Percentiles rank a stretch among this genome's conserved stretches.
Conservation (phyloP, 2,797 vertebrate genomes). For the Australoheros facetus region DNA sequence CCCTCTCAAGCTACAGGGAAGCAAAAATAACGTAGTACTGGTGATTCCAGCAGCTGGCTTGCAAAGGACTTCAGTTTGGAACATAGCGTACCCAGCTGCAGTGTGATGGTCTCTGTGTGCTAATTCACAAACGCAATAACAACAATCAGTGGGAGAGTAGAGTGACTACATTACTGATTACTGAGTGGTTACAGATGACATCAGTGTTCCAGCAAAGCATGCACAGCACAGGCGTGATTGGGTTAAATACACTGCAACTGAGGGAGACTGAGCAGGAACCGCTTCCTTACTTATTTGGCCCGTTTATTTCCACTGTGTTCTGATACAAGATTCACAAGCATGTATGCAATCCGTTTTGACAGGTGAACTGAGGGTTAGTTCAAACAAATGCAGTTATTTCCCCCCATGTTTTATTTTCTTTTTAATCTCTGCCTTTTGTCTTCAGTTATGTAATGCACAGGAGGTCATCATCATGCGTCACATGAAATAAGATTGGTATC, state of each 20-base stretch:
- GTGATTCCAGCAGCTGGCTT: constrained; percentile 10
- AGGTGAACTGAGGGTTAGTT: not conserved
- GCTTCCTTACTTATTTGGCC: not conserved
- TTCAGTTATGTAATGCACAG: too few relatives aligned
- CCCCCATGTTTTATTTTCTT: too few relatives aligned
- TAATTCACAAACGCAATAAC: not conserved
- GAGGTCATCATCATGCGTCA: too few relatives aligned
- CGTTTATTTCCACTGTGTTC: not conserved
- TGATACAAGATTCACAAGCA: not conserved
- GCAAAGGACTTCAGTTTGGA: not conserved
- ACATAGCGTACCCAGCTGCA: constrained; percentile 3
- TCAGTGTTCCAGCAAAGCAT: not conserved
- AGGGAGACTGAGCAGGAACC: not conserved
- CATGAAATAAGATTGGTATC: too few relatives aligned
- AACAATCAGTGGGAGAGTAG: not conserved
- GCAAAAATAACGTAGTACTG: constrained; percentile 21
- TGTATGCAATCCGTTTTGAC: not conserved
- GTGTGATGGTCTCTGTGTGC: not conserved
- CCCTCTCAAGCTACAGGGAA: not conserved
- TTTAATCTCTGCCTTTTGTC: too few relatives aligned
- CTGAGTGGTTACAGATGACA: not conserved
- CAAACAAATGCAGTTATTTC: not conserved
- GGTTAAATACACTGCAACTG: not conserved
- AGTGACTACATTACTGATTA: not conserved
- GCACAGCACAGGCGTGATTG: not conserved